Base-by-base conservation (phyloP, 2,888 invertebrate genomes). In the Ametastegia equiseti region DNA sequence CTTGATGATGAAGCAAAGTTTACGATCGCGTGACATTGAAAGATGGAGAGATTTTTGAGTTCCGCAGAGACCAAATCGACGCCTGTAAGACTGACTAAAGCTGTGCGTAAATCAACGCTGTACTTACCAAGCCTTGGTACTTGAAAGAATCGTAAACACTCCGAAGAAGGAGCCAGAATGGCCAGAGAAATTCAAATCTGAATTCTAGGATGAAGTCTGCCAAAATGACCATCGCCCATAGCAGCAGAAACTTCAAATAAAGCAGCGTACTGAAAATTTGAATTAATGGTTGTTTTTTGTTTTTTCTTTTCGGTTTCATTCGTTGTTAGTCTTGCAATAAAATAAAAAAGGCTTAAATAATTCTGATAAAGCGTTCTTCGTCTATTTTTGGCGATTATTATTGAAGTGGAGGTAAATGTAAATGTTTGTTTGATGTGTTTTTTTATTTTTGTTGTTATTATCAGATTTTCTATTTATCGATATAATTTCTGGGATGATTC, bases 171-270 rank as follows among this genome's bases (percentile, higher is more conserved):
- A 99, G 95, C 97, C 98, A 99, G 93, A 99, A 98, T 80, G 99
- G 99, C 98, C 98, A 99, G 91, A 99, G 95, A 93, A 98, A 98
- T 94, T 99, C 99, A 94, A 99, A 98, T 90, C 99, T 97, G 94
- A 99, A 98, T 93, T 99, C 99, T 93, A 98, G 94, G 94, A 98
- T 96, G 93, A 98, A 98, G 93, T 99, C 98, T 86, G 97, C 98
- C 93, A 98, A 94, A 92, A 98, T 96, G 88, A 99, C 97, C 92
- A 97, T 94, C 87, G 96, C 96, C 98, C 98, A 99, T 92, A 98
- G 94, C 93, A 98, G 94, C 90, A 98, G 94, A 94, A 98, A 98
- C 94, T 98, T 98, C 93, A 98, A 93, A 94, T 98, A 98, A 92
- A 98, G 94, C 92, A 98, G 94, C 89, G 97, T 96, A 93, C 98